Base-by-base conservation (phyloP, 2,797 vertebrate genomes). In the Gorsachius magnificus region DNA sequence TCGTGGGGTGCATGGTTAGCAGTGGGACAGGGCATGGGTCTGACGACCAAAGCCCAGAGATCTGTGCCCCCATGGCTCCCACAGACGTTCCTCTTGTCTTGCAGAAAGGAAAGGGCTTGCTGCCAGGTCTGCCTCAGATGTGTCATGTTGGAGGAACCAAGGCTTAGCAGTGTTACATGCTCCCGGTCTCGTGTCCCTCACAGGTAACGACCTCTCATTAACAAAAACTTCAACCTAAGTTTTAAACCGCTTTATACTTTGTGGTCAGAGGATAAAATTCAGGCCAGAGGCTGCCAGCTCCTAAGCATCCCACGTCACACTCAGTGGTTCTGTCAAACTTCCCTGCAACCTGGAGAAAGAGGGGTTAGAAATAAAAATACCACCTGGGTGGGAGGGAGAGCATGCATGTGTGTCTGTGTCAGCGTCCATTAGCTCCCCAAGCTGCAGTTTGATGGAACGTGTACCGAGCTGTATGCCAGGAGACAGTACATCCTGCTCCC, bases 401-500 rank as follows among this genome's bases (percentile, higher is more conserved):
- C 46, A 57, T 11, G 9, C 2, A 12, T 70, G 41, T 69, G 56
- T 48, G 80, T 46, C 54, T 75, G 36, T 88, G 84, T 87, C 81
- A 48, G 57, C 0, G 0, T 57, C 79, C 35, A 8, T 57, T 10
- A 75, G 43, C 71, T 93, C 36, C 36, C 61, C 58, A 14, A 79
- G 38, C 84, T 77, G 69, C 54, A 63, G 35, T 83, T 80, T 61
- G 53, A 79, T 63, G 79, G 85, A 88, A 93, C 22, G 17, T 93
- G 89, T 89, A 57, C 72, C 0, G n/a, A 93, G 58, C 38, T 60
- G 38, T 7, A 48, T 2, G 38, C 91, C 85, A 95, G 94, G 66
- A 94, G 80, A 94, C 77, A 92, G 91, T 75, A 93, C 76, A 68
- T 95, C 83, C 85, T 95, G 93, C 85, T 96, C 94, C 48, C 43